phyloP scores from a whole-genome alignment of 2,797 vertebrate species.

The Scarus forsteni region DNA sequence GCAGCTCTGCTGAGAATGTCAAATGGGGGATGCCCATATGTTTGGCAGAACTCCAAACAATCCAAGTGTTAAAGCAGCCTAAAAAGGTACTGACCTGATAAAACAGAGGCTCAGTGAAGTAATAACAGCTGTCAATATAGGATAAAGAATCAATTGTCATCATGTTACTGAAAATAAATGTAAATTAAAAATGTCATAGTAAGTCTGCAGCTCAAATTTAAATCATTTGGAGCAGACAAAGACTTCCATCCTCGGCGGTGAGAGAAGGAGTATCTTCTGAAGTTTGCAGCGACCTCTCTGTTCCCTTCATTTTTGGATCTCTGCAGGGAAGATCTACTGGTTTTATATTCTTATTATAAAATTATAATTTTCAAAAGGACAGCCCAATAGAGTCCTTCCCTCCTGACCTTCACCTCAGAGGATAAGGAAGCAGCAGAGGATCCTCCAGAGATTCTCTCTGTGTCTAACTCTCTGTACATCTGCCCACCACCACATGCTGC shows the following conservation, averaged over 20 bases:
- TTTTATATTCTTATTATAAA: constrained; percentile 19
- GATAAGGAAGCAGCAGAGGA: constrained; percentile 15
- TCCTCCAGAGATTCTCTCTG: constrained; percentile 14
- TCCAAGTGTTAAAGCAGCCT: too few species aligned
- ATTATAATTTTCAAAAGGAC: constrained; percentile 37
- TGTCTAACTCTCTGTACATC: constrained; percentile 8
- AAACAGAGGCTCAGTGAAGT: too few species aligned
- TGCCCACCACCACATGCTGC: constrained; percentile 27
- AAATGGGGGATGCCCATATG: too few species aligned
- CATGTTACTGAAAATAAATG: background rate
- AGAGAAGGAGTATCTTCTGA: constrained; percentile 15
- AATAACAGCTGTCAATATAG: too few species aligned
- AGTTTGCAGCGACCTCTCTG: background rate
- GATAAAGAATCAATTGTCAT: background rate
- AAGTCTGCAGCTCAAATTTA: constrained; percentile 17
- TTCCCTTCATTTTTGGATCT: constrained; percentile 2
- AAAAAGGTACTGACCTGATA: too few species aligned
- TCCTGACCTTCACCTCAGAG: constrained; percentile 37
- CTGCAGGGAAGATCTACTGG: constrained; percentile 25
- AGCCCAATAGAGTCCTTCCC: constrained; percentile 9
- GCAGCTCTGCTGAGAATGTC: too few species aligned
- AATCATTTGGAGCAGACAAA: constrained; percentile 28
- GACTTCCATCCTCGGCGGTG: constrained; percentile 13
- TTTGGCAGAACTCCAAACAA: too few species aligned
- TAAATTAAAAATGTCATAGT: background rate